Conservation (phyloP, 2,113 vertebrate genomes). For the Conger conger region DNA sequence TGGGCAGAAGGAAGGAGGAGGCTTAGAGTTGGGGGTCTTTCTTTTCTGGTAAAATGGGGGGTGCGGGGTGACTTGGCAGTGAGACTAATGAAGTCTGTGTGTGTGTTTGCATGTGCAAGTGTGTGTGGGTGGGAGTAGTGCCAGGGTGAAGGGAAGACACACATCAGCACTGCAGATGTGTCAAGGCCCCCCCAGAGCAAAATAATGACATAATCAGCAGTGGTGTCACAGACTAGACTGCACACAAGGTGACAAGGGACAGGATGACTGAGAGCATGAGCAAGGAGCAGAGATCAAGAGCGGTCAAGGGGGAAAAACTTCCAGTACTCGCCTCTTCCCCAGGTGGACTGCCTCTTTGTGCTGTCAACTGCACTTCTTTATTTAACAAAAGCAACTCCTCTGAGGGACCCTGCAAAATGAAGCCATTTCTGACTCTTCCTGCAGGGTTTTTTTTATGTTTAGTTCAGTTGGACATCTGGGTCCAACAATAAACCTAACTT, state of each 20-base stretch:
- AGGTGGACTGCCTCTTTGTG: background rate
- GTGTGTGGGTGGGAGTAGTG: conserved; percentile 36
- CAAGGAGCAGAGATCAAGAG: conserved; percentile 48
- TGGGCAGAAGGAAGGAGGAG: conserved; percentile 78
- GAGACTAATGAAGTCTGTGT: conserved; percentile 85
- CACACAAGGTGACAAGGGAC: conserved; percentile 93
- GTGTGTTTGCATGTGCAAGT: conserved; percentile 29
- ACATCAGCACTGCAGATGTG: conserved; percentile 87
- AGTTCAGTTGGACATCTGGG: no score
- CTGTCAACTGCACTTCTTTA: no score
- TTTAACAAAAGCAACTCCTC: no score
- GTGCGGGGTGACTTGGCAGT: conserved; percentile 67
- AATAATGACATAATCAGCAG: conserved; percentile 99
- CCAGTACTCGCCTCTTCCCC: background rate
- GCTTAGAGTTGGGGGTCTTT: conserved; percentile 78
- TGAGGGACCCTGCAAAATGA: background rate
- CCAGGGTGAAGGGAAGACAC: conserved; percentile 62
- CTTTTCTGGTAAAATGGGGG: conserved; percentile 78
- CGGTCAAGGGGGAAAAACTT: background rate
- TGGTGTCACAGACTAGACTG: conserved; percentile 95
- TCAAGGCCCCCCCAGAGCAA: conserved; percentile 84
- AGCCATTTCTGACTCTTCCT: background rate
- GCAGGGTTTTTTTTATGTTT: no score
- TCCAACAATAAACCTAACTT: no score
- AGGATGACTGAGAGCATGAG: conserved; percentile 69